Evolutionary conservation across 2,888 invertebrate species (phyloP), one percentile per base, ranked within the genome.

Genomic region (Saturnia pavonia): DNA sequence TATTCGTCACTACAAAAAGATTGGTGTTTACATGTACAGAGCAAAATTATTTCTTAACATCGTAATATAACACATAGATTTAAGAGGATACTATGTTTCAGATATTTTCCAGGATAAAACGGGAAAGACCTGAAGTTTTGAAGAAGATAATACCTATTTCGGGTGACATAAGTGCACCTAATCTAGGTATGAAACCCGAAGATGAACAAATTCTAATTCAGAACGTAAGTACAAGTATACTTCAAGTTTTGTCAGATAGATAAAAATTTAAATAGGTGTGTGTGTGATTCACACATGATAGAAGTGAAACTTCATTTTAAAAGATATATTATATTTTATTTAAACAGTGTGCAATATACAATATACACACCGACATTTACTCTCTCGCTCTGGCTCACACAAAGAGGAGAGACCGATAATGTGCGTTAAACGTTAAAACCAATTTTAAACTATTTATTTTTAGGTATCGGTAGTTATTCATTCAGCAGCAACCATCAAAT

Each of bases 91-190:
- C 11, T 54, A 9, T 22, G 70, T 91, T 91, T 3, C 82, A 97
- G 97, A 90, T 97, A 22, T 97, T 97, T 86, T 95, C 96, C 80
- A 94, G 95, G 79, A 85, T 97, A 69, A 94, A 95, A 81, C 93
- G 94, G 80, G 95, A 95, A 79, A 94, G 94, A 71, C 96, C 96
- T 16, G 87, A 93, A 75, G 95, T 94, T 79, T 87, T 97, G 75
- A 94, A 93, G 79, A 97, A 97, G 88, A 94, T 97, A 65, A 91
- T 95, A 71, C 95, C 96, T n/a, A 94, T 97, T 67, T 94, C 94
- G 75, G 97, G 97, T 66, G 97, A 98, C 87, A 95, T 97, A 74
- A 95, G 96, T 69, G 94, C 96, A 80, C 95, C 96, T 25, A 95
- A 96, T 75, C 89, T 98, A 70, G 97, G 97, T 34, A 95, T 97